Conservation (phyloP, 2,888 invertebrate genomes). For the Drosophila neotestacea region DNA sequence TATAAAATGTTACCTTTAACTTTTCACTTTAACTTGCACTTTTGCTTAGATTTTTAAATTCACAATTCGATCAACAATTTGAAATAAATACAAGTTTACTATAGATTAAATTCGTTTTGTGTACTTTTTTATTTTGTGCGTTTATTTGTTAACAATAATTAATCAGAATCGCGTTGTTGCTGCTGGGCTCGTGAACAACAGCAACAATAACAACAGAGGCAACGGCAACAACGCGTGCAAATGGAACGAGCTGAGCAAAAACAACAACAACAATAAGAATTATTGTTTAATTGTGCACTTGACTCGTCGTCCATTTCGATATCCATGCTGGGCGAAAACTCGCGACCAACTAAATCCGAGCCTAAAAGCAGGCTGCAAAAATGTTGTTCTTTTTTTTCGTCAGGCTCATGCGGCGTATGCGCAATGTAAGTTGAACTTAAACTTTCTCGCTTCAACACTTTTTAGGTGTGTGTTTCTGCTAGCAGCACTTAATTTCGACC, state of each 20-base stretch:
- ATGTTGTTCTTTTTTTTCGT: constrained; percentile 14
- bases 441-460: no score
- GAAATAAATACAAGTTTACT: neutral
- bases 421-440: constrained; percentile 12
- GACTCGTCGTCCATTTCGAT: constrained; percentile 39
- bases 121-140: neutral
- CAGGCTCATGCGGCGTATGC: constrained; percentile 27
- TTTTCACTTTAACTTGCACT: constrained; percentile 1
- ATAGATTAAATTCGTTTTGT: neutral
- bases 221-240: constrained; percentile 26
- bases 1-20: neutral
- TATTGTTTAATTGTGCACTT: constrained; percentile 4
- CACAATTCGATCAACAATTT: neutral
- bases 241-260: constrained; percentile 4
- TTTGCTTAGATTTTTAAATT: neutral
- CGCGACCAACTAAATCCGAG: constrained; percentile 64
- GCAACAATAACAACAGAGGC: constrained; percentile 36
- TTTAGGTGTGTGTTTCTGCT: neutral
- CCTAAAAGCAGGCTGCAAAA: constrained; percentile 44
- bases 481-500: constrained; percentile 26
- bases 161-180: constrained; percentile 12
- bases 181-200: constrained; percentile 34
- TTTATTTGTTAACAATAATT: constrained; percentile 35
- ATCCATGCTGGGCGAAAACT: constrained; percentile 58
- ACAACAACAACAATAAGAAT: constrained; percentile 31